Evolutionary conservation across 2,797 vertebrate species (phyloP), one percentile per base, ranked within the genome.

Genomic region (Denticeps clupeoides): DNA sequence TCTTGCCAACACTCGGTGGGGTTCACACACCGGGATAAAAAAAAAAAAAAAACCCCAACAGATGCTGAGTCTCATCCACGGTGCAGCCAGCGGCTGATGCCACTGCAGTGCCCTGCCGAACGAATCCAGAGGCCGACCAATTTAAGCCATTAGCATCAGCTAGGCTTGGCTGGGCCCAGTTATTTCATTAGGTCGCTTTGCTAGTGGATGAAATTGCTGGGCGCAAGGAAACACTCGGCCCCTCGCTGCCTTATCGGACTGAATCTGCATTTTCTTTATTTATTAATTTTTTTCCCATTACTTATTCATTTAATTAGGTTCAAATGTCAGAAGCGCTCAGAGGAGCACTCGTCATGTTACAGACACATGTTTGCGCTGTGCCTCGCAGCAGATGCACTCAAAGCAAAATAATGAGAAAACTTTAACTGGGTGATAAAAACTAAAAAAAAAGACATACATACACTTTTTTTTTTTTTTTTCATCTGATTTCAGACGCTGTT

Each of bases 1-100:
- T 60, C 61, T 53, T 63, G 57, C 60, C 59, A 58, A 63, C 45
- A 52, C 55, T 42, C 54, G 47, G 44, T 59, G 44, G 18, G 44
- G 47, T 54, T 60, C 38, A n/a, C n/a, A n/a, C n/a, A n/a, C n/a
- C 19, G 49, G 22, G 58, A 52, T 58, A 46, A 25, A 37, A 12
- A 12, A 24, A 29, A 11, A 22, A 40, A 11, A 43, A 40, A 43
- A 48, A 24, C 38, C 50, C 16, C 45, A 59, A 50, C 40, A 56
- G 47, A 56, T 13, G 51, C 42, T 51, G 47, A 49, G 45, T 35
- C 52, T 51, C 40, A 49, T 53, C 55, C 45, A 45, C 53, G 51
- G 53, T 51, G 27, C 21, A 37, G 24, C 37, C 43, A 43, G 40
- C 45, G 46, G 45, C 53, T 33, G 44, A 43, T 59, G 46, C 45